phyloP scores from a whole-genome alignment of 2,113 vertebrate species.

The Taxidea taxus region DNA sequence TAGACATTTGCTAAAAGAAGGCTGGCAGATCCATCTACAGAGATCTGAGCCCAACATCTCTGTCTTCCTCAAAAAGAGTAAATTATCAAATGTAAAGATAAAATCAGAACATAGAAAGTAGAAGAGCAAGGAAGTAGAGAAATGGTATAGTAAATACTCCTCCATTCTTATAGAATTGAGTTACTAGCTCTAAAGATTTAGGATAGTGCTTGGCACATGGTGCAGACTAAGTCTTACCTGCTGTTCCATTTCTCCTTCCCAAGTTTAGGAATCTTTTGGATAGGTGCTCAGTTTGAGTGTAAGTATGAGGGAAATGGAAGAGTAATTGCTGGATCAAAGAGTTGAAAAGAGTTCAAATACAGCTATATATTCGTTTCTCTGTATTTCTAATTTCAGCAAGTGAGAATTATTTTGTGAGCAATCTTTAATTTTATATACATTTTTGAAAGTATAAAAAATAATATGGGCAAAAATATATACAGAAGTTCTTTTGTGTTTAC shows the following conservation, averaged over 20 bases:
- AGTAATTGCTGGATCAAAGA: background rate
- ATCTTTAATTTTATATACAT: background rate
- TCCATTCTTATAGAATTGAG: background rate
- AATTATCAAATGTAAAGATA: background rate
- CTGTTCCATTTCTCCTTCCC: background rate
- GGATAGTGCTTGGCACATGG: background rate
- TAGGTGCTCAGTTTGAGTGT: background rate
- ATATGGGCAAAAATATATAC: background rate
- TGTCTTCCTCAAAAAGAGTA: background rate
- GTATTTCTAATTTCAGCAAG: background rate
- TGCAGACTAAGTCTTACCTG: background rate
- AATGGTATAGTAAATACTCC: background rate
- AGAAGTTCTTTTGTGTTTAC: background rate
- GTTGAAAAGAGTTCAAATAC: background rate
- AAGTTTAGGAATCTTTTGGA: background rate
- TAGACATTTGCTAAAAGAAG: background rate
- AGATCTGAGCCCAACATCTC: background rate
- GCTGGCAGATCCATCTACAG: background rate
- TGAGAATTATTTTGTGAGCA: conserved; percentile 1
- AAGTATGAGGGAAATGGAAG: background rate
- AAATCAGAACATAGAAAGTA: background rate
- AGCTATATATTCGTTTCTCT: background rate
- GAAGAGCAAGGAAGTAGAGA: background rate
- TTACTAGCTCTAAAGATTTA: background rate
- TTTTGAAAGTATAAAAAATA: conserved; percentile 5